Percentiles rank a stretch among this genome's conserved stretches.
These are phyloP conservation scores for Chelon labrosus DNA, from an alignment of 2,797 vertebrate genomes.

Conservation along the genomic window DNA sequence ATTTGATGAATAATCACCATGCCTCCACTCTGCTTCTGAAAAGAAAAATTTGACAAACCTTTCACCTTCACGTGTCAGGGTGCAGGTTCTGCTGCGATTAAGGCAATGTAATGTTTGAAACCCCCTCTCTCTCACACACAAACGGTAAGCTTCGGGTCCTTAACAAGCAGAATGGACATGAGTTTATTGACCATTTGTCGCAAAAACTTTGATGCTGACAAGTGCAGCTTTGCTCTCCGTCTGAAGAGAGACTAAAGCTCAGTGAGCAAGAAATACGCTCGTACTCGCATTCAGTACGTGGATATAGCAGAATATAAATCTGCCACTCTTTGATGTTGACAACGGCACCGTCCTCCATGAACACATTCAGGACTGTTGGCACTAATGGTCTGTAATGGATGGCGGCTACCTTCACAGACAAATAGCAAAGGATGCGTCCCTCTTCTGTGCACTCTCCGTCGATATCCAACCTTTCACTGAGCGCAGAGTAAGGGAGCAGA, in stretches of 20 bases:
- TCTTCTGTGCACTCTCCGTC: conserved; percentile 26
- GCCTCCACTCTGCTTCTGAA: conserved; percentile 26
- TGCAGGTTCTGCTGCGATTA: conserved; percentile 31
- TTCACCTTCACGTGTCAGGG: conserved; percentile 27
- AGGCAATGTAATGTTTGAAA: conserved; percentile 30
- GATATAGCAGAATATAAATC: conserved; percentile 47
- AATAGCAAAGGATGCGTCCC: conserved; percentile 44
- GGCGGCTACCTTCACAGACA: conserved; percentile 40
- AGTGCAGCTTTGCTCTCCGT: conserved; percentile 23
- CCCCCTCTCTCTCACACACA: neutral
- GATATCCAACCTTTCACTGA: conserved; percentile 42
- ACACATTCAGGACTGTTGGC: conserved; percentile 40
- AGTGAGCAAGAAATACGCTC: conserved; percentile 28
- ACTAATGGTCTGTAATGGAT: conserved; percentile 69
- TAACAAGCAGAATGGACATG: conserved; percentile 22
- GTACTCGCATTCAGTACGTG: conserved; percentile 29
- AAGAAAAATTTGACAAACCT: conserved; percentile 41
- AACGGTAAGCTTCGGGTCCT: neutral
- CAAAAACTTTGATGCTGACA: conserved; percentile 41
- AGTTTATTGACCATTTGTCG: conserved; percentile 32
- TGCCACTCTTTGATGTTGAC: conserved; percentile 56
- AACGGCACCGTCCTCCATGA: conserved; percentile 24
- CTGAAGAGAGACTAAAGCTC: conserved; percentile 30
- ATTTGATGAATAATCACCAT: conserved; percentile 49
- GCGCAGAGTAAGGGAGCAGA: neutral